These are phyloP conservation scores for Eumerus sabulonum DNA, from an alignment of 2,888 invertebrate species.

Conservation along the genomic window DNA sequence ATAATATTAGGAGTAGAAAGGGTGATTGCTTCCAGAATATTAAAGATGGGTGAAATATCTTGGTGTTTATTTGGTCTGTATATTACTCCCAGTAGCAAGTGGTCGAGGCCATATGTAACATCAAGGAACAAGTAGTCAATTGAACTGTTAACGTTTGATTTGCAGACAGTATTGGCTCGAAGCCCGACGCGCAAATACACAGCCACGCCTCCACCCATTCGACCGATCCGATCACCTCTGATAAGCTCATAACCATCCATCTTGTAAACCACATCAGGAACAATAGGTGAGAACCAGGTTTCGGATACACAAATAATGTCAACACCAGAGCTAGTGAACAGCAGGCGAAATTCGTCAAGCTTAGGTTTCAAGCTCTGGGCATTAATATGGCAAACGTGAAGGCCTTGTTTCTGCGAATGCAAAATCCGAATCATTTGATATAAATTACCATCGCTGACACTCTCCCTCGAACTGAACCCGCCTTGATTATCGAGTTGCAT, in stretches of 20 bases:
- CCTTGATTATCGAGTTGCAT: background rate
- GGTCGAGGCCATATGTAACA: background rate
- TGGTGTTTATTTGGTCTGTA: conserved; percentile 11
- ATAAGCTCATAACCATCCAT: conserved; percentile 14
- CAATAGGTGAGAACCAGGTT: conserved; percentile 8
- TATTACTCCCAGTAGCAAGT: conserved; percentile 15
- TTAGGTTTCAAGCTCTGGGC: conserved; percentile 20
- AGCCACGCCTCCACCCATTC: conserved; percentile 7
- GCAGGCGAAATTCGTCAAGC: conserved; percentile 22
- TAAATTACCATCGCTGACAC: conserved; percentile 10
- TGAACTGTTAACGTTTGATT: background rate
- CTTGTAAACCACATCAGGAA: background rate
- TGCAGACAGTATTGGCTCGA: background rate
- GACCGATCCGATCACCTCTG: conserved; percentile 14
- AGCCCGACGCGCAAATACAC: conserved; percentile 14
- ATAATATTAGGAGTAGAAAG: background rate
- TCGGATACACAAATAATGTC: conserved; percentile 14
- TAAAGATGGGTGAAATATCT: background rate
- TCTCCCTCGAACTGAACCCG: conserved; percentile 1
- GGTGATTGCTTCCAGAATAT: background rate
- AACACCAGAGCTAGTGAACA: conserved; percentile 8
- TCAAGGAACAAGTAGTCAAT: conserved; percentile 7
- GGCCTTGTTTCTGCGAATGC: background rate
- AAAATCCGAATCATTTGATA: conserved; percentile 14
- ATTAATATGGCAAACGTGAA: conserved; percentile 17